Evolutionary conservation across 2,888 invertebrate species (phyloP).

Genomic region (Anthophora plumipes): DNA sequence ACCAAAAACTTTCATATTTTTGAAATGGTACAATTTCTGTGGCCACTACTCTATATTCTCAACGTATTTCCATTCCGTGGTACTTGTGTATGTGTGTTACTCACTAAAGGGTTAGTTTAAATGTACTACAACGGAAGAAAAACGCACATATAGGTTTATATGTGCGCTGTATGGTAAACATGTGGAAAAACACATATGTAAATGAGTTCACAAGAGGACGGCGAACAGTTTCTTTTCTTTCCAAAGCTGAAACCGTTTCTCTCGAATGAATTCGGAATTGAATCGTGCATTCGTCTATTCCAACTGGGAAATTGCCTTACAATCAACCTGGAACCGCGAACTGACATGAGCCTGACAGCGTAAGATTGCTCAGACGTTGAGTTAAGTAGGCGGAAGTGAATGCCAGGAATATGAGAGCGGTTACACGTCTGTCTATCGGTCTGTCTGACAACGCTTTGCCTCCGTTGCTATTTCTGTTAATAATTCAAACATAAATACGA

Average conservation of each 20-base stretch:
- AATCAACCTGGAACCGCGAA: slow-evolving; percentile 27
- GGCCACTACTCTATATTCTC: too few relatives aligned
- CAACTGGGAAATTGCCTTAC: slow-evolving; percentile 26
- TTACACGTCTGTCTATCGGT: not conserved
- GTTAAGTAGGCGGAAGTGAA: slow-evolving; percentile 42
- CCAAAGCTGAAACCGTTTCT: not conserved
- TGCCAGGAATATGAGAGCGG: slow-evolving; percentile 1
- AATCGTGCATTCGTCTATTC: not conserved
- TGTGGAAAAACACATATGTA: too few relatives aligned
- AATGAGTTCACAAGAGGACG: too few relatives aligned
- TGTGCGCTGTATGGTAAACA: too few relatives aligned
- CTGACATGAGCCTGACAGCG: slow-evolving; percentile 16
- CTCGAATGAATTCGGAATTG: not conserved
- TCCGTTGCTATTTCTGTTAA: slow-evolving; percentile 27
- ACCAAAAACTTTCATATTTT: too few relatives aligned
- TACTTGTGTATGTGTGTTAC: too few relatives aligned
- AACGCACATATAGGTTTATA: too few relatives aligned
- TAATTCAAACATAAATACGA: slow-evolving; percentile 30
- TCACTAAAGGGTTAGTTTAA: too few relatives aligned
- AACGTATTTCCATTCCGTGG: too few relatives aligned
- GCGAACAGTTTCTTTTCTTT: not conserved
- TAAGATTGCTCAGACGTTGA: slow-evolving; percentile 26
- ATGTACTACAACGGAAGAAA: too few relatives aligned
- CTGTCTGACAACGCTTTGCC: not conserved
- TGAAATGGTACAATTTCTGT: too few relatives aligned